Evolutionary conservation across 1,140 invertebrate genomes (phyloP).

Genomic region (Hesperophylax magnus): DNA sequence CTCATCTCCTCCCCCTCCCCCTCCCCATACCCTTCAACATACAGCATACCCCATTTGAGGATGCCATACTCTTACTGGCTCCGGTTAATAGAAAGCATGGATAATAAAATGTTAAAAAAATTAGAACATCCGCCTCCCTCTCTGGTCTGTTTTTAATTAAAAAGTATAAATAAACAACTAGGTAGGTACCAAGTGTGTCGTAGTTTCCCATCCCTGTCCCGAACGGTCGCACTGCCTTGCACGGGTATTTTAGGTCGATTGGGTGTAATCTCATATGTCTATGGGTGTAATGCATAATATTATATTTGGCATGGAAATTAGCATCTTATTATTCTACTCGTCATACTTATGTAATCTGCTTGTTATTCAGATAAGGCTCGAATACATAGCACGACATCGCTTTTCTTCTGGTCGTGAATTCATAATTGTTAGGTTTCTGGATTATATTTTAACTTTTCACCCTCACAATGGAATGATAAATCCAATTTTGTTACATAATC

Average conservation of each 20-base stretch:
- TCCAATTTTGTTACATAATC: too few relatives aligned
- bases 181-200: not conserved
- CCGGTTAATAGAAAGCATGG: too few relatives aligned
- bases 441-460: too few relatives aligned
- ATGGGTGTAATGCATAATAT: not conserved
- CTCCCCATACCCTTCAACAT: too few relatives aligned
- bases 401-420: not conserved
- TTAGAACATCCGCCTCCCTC: too few relatives aligned
- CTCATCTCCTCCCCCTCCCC: too few relatives aligned
- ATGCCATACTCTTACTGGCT: too few relatives aligned
- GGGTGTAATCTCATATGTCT: too few relatives aligned
- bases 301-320: conserved; percentile 24
- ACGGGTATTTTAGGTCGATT: conserved; percentile 7
- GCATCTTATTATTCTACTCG: conserved; percentile 9
- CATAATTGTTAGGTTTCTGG: too few relatives aligned
- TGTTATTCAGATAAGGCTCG: conserved; percentile 12
- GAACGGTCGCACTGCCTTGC: not conserved
- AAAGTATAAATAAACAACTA: not conserved
- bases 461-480: too few relatives aligned
- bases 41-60: too few relatives aligned
- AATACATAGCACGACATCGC: not conserved
- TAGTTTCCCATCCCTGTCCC: not conserved
- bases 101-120: too few relatives aligned
- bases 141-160: not conserved
- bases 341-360: conserved; percentile 29